Base-by-base conservation (phyloP, 2,888 invertebrate genomes). In the Oscheius sp. region DNA sequence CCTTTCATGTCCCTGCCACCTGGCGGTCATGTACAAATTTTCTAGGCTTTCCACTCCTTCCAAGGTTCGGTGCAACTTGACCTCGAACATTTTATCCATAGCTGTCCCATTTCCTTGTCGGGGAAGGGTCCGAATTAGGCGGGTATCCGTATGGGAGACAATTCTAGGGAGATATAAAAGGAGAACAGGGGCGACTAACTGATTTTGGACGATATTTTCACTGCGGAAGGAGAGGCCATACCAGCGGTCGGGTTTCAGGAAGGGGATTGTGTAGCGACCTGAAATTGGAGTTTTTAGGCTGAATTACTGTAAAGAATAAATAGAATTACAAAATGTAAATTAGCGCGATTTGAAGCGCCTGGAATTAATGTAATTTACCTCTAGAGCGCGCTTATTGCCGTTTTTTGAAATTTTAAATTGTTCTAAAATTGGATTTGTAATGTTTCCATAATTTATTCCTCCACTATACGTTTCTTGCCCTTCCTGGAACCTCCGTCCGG, bases 191-290 rank as follows among this genome's bases (percentile, higher is more conserved):
- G 43, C 21, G 16, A 43, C 59, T 18, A 23, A 69, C 73, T 59
- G 58, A 49, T 73, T 73, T 16, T 78, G 66, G 2, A 78, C 74
- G 55, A 59, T 43, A 45, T 81, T 79, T 43, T 82, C 82, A 64
- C 78, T 77, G 55, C 75, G 64, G 64, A 79, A 83, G 9, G 75
- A 49, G 21, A 87, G 75, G 0, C 87, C 87, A 46, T 87, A 87
- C 83, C 84, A 86, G 18, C 78, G 78, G 58, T 83, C 82, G 0
- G 87, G 87, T 29, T 80, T 80, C 27, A 87, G 79, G 68, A 86
- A 87, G 58, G 85, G 86, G 56, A 87, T 82, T 2, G 87, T 88
- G 75, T 87, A 87, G 16, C 85, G 77, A 7, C 87, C 87, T 85
- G 73, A 74, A 78, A 73, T 46, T 2, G 3, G 12, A n/a, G 13